These are phyloP conservation scores for Chesias legatella DNA, from an alignment of 2,888 invertebrate species.

Conservation along the genomic window DNA sequence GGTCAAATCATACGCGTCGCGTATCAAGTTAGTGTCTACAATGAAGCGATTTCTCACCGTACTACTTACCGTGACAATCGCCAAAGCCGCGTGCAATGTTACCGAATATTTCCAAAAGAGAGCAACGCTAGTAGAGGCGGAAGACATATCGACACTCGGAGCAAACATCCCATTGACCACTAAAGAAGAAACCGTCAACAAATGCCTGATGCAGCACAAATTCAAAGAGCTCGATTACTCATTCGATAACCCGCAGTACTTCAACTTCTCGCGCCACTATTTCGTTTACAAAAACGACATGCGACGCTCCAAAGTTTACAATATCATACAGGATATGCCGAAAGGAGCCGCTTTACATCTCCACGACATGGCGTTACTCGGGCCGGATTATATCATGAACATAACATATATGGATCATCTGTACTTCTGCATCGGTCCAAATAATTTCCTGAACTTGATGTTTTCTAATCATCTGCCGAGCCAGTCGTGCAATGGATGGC, in stretches of 20 bases:
- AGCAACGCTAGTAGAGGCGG: slow-evolving; percentile 4
- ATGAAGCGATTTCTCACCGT: slow-evolving; percentile 3
- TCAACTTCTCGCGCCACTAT: slow-evolving; percentile 84
- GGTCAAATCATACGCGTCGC: too few species aligned
- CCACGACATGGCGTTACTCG: slow-evolving; percentile 83
- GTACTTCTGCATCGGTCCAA: slow-evolving; percentile 68
- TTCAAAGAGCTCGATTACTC: slow-evolving; percentile 75
- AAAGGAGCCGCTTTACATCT: slow-evolving; percentile 87
- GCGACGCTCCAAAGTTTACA: slow-evolving; percentile 82
- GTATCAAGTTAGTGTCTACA: neutral
- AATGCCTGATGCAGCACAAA: slow-evolving; percentile 81
- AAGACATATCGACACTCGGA: slow-evolving; percentile 58
- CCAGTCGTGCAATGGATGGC: slow-evolving; percentile 57
- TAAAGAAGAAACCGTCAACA: slow-evolving; percentile 76
- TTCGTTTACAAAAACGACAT: slow-evolving; percentile 81
- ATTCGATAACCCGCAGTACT: slow-evolving; percentile 76
- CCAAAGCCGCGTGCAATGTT: slow-evolving; percentile 14
- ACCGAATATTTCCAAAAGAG: slow-evolving; percentile 8
- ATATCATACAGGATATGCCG: slow-evolving; percentile 84
- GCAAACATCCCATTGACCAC: slow-evolving; percentile 65
- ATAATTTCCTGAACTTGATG: slow-evolving; percentile 31
- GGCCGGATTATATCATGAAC: slow-evolving; percentile 82
- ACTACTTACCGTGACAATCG: neutral
- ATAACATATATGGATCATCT: slow-evolving; percentile 83
- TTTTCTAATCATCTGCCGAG: slow-evolving; percentile 44